These are phyloP conservation scores for Bergia puertoricense DNA, from an alignment of 92 coral and sea anemone genomes.

Conservation along the genomic window DNA sequence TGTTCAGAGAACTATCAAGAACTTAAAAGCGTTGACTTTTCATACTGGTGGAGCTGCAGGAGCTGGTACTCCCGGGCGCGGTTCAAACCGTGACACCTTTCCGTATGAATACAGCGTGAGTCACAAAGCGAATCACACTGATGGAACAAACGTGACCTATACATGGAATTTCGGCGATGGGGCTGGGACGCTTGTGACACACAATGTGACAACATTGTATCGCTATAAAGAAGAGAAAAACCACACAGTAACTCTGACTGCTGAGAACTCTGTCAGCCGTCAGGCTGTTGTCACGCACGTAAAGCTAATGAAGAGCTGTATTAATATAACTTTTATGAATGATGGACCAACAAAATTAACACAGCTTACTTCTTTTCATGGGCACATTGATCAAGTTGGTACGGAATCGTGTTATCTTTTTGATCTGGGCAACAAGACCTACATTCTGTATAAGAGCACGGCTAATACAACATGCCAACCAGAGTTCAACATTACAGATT, in stretches of 20 bases:
- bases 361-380: constrained; percentile 45
- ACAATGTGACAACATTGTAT: constrained; percentile 31
- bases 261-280: constrained; percentile 76
- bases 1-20: constrained; percentile 75
- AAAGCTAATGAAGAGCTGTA: constrained; percentile 63
- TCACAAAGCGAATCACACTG: constrained; percentile 53
- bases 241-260: constrained; percentile 47
- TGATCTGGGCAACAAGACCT: constrained; percentile 71
- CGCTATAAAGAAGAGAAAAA: constrained; percentile 29
- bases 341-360: constrained; percentile 62
- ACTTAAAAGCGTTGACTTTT: constrained; percentile 43
- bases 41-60: constrained; percentile 77
- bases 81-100: constrained; percentile 56
- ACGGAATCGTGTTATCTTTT: constrained; percentile 76
- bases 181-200: constrained; percentile 40
- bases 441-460: constrained; percentile 58
- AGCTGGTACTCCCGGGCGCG: constrained; percentile 68
- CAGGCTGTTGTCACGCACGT: constrained; percentile 46
- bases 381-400: constrained; percentile 68
- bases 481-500: constrained; percentile 44
- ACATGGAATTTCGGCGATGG: constrained; percentile 72
- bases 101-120: constrained; percentile 69
- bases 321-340: constrained; percentile 58
- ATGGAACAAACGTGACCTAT: constrained; percentile 76
- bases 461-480: constrained; percentile 52